These are phyloP conservation scores for Melinaea marsaeus DNA, from an alignment of 2,888 invertebrate genomes.

Conservation along the genomic window DNA sequence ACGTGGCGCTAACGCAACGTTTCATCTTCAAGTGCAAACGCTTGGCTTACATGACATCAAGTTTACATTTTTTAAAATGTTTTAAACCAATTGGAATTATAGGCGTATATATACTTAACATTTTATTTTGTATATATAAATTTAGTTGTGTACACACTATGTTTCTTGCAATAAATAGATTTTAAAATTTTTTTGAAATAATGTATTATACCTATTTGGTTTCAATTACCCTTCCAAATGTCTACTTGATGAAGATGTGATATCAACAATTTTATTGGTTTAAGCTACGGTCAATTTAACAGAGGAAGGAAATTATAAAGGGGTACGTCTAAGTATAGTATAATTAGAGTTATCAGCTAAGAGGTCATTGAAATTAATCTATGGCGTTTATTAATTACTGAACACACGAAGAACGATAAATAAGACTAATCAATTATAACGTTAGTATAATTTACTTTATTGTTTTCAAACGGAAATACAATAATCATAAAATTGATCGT, in stretches of 20 bases:
- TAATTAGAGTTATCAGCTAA: constrained; percentile 36
- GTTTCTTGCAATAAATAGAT: not conserved
- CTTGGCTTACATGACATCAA: constrained; percentile 47
- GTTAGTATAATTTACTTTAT: not conserved
- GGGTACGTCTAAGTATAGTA: constrained; percentile 42
- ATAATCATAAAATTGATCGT: constrained; percentile 2
- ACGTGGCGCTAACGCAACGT: constrained; percentile 73
- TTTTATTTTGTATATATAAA: too few relatives aligned
- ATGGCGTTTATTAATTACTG: constrained; percentile 18
- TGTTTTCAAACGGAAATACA: constrained; percentile 3
- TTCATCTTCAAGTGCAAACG: constrained; percentile 53
- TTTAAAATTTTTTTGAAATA: not conserved
- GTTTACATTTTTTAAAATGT: not conserved
- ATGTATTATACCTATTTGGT: not conserved
- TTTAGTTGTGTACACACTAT: too few relatives aligned
- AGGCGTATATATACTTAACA: too few relatives aligned
- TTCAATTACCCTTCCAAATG: not conserved
- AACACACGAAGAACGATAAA: constrained; percentile 16
- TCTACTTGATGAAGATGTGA: constrained; percentile 21
- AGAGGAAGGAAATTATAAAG: constrained; percentile 48
- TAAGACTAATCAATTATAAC: constrained; percentile 16
- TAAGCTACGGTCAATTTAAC: constrained; percentile 63
- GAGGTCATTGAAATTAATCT: constrained; percentile 23
- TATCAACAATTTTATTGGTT: constrained; percentile 35
- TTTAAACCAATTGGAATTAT: not conserved